These are phyloP conservation scores for Catotricha subobsoleta DNA, from an alignment of 2,888 invertebrate species.

Conservation along the genomic window DNA sequence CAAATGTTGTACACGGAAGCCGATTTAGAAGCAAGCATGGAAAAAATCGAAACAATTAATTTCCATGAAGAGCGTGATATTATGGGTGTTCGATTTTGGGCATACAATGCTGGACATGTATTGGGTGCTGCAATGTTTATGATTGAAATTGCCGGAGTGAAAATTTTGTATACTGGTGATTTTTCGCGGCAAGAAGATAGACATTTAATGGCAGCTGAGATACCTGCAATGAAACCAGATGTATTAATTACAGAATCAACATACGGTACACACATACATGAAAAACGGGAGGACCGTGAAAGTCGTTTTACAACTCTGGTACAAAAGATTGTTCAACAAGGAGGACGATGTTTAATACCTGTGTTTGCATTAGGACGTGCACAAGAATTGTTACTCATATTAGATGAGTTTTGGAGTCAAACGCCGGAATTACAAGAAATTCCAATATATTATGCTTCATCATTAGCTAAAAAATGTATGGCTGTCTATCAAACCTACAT, in stretches of 20 bases:
- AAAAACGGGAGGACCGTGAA: constrained; percentile 93
- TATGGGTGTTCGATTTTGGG: constrained; percentile 93
- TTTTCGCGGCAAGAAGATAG: constrained; percentile 97
- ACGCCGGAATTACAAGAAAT: constrained; percentile 96
- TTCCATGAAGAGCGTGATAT: constrained; percentile 97
- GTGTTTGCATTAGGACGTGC: constrained; percentile 97
- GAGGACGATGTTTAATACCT: constrained; percentile 96
- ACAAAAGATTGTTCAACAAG: constrained; percentile 87
- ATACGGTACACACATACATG: constrained; percentile 98
- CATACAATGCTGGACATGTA: constrained; percentile 97
- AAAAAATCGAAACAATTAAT: constrained; percentile 95
- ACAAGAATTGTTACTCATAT: constrained; percentile 82
- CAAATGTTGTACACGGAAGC: constrained; percentile 95
- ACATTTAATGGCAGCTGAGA: constrained; percentile 98
- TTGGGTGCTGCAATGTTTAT: constrained; percentile 96
- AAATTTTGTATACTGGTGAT: constrained; percentile 92
- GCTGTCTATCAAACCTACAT: constrained; percentile 99
- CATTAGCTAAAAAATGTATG: constrained; percentile 99
- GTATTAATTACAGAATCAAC: constrained; percentile 97
- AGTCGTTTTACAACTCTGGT: constrained; percentile 82
- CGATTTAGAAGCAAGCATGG: constrained; percentile 94
- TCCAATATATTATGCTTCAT: constrained; percentile 98
- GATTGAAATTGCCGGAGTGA: constrained; percentile 97
- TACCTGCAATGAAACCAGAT: constrained; percentile 90
- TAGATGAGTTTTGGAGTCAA: constrained; percentile 96